Conservation (phyloP, 1,140 invertebrate genomes). For the Pissodes strobi region DNA sequence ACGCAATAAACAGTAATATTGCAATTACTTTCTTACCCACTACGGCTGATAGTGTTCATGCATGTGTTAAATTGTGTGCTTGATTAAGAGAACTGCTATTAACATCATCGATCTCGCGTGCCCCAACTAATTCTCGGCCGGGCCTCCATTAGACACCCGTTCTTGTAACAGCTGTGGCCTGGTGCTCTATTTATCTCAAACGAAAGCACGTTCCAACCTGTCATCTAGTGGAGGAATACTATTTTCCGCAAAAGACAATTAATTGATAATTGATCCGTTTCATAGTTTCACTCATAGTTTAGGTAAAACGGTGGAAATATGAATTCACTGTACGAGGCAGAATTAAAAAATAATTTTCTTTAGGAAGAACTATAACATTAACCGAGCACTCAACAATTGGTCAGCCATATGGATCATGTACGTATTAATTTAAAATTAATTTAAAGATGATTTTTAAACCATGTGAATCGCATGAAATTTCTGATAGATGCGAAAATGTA, state of each 20-base stretch:
- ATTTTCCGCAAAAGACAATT: constrained; percentile 15
- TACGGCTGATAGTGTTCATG: constrained; percentile 4
- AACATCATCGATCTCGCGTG: constrained; percentile 22
- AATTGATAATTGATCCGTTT: constrained; percentile 14
- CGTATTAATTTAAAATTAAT: too few species aligned
- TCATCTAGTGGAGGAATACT: constrained; percentile 10
- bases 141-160: constrained; percentile 11
- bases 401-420: too few species aligned
- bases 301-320: too few species aligned
- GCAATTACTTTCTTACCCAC: constrained; percentile 17
- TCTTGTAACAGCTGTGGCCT: constrained; percentile 16
- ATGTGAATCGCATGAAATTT: too few species aligned
- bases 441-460: too few species aligned
- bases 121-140: constrained; percentile 14
- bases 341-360: too few species aligned
- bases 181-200: constrained; percentile 19
- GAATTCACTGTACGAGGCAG: too few species aligned
- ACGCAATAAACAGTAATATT: too few species aligned
- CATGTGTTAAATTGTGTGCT: constrained; percentile 21
- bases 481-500: too few species aligned
- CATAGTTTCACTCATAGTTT: constrained; percentile 7
- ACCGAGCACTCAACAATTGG: too few species aligned
- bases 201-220: constrained; percentile 11
- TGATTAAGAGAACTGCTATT: constrained; percentile 19
- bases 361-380: too few species aligned